phyloP scores from a whole-genome alignment of 2,113 vertebrate species.

The Glaucidium brasilianum region DNA sequence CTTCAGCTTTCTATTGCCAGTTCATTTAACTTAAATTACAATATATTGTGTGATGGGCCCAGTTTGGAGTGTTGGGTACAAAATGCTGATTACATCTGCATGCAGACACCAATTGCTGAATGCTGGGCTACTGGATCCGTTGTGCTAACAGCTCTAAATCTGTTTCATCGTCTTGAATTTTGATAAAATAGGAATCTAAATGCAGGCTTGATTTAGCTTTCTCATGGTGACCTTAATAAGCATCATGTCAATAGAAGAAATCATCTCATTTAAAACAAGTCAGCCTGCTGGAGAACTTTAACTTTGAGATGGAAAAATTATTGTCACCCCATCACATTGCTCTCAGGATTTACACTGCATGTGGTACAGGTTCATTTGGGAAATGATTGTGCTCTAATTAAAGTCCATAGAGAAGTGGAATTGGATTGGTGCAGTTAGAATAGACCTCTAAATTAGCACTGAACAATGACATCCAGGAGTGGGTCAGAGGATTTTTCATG shows the following conservation, averaged over 20 bases:
- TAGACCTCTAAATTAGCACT: background rate
- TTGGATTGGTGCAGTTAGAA: background rate
- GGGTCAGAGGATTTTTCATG: background rate
- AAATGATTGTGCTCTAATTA: background rate
- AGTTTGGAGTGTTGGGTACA: background rate
- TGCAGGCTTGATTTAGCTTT: background rate
- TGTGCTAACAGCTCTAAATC: background rate
- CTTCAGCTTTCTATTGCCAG: conserved; percentile 8
- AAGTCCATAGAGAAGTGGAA: background rate
- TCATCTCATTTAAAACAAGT: background rate
- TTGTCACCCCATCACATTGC: background rate
- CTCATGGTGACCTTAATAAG: background rate
- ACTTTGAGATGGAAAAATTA: background rate
- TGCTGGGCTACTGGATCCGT: accelerated
- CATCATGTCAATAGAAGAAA: background rate
- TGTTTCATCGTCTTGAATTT: background rate
- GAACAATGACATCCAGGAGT: background rate
- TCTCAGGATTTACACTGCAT: background rate
- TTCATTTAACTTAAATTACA: background rate
- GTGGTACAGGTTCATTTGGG: background rate
- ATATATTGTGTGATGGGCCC: background rate
- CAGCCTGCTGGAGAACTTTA: background rate
- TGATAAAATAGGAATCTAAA: background rate
- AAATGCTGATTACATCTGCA: background rate
- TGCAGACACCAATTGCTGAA: background rate